Percentiles rank a stretch among this genome's conserved stretches.
Conservation (phyloP, 2,888 invertebrate genomes). For the Carterocephalus palaemon region DNA sequence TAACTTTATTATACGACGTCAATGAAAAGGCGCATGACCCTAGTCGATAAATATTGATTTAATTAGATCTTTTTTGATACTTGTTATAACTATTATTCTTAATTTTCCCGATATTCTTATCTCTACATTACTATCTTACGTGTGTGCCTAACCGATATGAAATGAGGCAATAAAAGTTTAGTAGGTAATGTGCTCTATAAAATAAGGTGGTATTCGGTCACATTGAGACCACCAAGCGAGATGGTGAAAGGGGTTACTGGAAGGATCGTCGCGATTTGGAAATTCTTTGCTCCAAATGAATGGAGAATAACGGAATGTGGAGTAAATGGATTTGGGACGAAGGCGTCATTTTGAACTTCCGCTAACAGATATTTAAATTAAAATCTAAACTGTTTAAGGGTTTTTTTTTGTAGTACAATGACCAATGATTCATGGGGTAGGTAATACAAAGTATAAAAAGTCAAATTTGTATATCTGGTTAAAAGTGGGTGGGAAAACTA, state of each 20-base stretch:
- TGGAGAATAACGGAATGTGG: constrained; percentile 46
- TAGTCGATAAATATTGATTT: constrained; percentile 2
- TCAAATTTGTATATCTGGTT: too few species aligned
- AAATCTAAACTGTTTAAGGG: too few species aligned
- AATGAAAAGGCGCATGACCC: constrained; percentile 2
- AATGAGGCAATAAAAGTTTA: constrained; percentile 49
- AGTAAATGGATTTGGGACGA: constrained; percentile 31
- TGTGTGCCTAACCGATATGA: constrained; percentile 50
- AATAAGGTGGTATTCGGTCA: constrained; percentile 50
- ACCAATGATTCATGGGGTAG: too few species aligned
- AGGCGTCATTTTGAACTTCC: constrained; percentile 14
- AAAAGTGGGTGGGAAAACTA: too few species aligned
- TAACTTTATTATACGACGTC: constrained; percentile 16
- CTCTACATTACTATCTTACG: too few species aligned
- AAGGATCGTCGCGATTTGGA: constrained; percentile 40
- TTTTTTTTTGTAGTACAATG: too few species aligned
- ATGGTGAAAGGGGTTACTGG: constrained; percentile 36
- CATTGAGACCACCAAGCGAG: constrained; percentile 61
- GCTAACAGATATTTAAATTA: constrained; percentile 6
- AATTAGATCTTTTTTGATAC: too few species aligned
- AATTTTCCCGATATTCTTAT: too few species aligned
- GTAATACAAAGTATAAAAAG: too few species aligned
- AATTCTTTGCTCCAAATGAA: constrained; percentile 50
- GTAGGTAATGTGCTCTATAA: constrained; percentile 30
- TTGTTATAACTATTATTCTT: too few species aligned